Conservation (phyloP, 2,888 invertebrate species). For the Bombylius major region DNA sequence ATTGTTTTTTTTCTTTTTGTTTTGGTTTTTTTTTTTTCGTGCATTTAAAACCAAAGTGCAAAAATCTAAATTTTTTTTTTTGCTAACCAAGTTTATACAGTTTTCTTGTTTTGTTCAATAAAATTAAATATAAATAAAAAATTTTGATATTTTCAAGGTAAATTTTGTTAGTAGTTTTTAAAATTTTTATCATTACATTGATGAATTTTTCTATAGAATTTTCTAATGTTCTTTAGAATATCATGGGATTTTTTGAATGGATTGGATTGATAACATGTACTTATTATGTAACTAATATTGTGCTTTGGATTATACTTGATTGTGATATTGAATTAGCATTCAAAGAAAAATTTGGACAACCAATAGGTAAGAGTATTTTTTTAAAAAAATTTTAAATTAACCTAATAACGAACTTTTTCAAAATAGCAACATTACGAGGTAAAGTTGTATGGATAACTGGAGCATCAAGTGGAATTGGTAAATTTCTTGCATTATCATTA, state of each 20-base stretch:
- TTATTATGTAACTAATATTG: slow-evolving; percentile 41
- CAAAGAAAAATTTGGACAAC: slow-evolving; percentile 47
- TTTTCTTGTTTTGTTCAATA: no score
- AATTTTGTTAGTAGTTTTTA: no score
- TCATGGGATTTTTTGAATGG: slow-evolving; percentile 29
- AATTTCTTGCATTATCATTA: slow-evolving; percentile 52
- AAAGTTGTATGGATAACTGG: slow-evolving; percentile 77
- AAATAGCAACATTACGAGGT: slow-evolving; percentile 41
- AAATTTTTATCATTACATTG: no score
- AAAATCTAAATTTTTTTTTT: no score
- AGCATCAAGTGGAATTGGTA: slow-evolving; percentile 74
- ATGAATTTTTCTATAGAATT: no score
- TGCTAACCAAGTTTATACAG: no score
- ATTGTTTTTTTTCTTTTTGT: no score
- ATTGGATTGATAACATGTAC: slow-evolving; percentile 26
- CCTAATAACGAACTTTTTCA: neutral
- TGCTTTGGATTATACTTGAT: slow-evolving; percentile 43
- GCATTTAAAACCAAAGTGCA: no score
- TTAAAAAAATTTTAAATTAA: neutral
- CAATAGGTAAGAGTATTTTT: slow-evolving; percentile 39
- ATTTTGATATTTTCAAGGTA: no score
- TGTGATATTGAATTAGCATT: slow-evolving; percentile 47
- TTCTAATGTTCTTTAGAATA: neutral
- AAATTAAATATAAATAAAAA: no score
- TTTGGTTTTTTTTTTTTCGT: no score